Evolutionary conservation across 2,113 vertebrate genomes (phyloP).

Genomic region (Rutilus rutilus): DNA sequence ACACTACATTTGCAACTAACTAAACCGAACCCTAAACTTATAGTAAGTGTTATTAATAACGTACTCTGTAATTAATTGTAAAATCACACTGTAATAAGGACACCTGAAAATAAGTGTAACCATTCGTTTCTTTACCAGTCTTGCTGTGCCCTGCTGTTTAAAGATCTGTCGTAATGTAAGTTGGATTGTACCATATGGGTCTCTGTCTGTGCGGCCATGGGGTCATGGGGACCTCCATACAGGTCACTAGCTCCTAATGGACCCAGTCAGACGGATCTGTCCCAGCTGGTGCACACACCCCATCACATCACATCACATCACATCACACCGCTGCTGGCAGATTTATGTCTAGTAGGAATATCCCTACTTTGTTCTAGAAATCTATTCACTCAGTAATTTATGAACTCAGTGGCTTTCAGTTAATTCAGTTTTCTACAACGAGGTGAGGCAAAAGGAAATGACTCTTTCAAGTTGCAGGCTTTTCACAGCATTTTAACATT

Average conservation of each 20-base stretch:
- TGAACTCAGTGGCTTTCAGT: slow-evolving; percentile 48
- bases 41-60: background rate
- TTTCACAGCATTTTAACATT: background rate
- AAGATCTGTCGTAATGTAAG: background rate
- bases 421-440: slow-evolving; percentile 33
- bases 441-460: slow-evolving; percentile 7
- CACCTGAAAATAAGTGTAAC: background rate
- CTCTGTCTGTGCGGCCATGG: slow-evolving; percentile 48
- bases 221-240: slow-evolving; percentile 59
- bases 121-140: background rate
- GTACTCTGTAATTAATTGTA: background rate
- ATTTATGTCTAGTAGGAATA: slow-evolving; percentile 54
- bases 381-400: slow-evolving; percentile 56
- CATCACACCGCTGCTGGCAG: slow-evolving; percentile 43
- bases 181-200: background rate
- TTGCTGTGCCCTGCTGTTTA: background rate
- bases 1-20: background rate
- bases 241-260: slow-evolving; percentile 70
- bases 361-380: slow-evolving; percentile 63
- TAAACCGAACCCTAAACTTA: background rate
- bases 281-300: slow-evolving; percentile 21
- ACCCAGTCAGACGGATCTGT: slow-evolving; percentile 37
- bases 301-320: background rate
- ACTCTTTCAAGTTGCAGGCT: background rate
- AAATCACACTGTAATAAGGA: too few relatives aligned